Evolutionary conservation across 2,113 vertebrate species (phyloP), one percentile per base, ranked within the genome.

Genomic region (Coptodon bakossiorum): DNA sequence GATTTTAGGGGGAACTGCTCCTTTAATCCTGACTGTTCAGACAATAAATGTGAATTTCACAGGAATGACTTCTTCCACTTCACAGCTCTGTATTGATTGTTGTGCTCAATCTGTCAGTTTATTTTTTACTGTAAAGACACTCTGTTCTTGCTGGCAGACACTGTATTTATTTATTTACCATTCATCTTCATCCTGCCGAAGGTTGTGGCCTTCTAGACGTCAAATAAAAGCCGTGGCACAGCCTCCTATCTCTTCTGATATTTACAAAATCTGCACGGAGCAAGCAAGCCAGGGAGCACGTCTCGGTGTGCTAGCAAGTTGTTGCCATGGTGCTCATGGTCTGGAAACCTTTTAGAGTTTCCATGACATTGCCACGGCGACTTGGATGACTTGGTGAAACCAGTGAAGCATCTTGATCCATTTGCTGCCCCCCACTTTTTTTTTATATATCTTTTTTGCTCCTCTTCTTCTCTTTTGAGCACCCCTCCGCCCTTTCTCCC

Each of bases 321-420:
- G 95, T 95, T 96, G 86, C 93, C 83, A 93, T 94, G 92, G 92
- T 13, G n/a, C 82, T 88, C 54, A 48, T 81, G 91, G 80, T 90
- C 90, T 93, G 87, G 89, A 95, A 90, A 92, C 87, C 89, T 93
- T 94, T 85, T 54, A 45, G 93, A 90, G 89, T 95, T 95, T 93
- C 95, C 94, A 95, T 94, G 93, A 93, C 93, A 94, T 94, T 88
- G 78, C 91, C 92, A 90, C 43, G 7, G 93, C 52, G 86, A 93
- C 92, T 93, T 92, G 87, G 89, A 89, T 92, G 89, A 92, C 92
- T 91, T 87, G 78, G 86, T 93, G 83, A 87, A 91, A 93, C 80
- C 71, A 93, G 85, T 6, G 24, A 86, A 82, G 88, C 90, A 87
- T 92, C 81, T 92, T 54, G 59, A 86, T 86, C 83, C 68, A 38